Evolutionary conservation across 1,140 invertebrate species (phyloP), one percentile per base, ranked within the genome.

Genomic region (Meloidogyne floridensis): DNA sequence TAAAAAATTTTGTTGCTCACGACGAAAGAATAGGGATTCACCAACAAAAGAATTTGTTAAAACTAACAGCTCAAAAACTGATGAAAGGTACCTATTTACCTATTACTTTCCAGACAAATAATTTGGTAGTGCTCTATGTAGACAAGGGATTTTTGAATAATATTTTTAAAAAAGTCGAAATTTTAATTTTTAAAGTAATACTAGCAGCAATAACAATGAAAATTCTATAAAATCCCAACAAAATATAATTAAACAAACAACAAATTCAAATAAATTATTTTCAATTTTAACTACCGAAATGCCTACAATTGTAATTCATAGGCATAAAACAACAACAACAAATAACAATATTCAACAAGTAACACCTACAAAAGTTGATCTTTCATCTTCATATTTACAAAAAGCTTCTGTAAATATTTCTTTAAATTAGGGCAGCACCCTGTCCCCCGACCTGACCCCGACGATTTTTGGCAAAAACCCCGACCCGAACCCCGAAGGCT

Each of bases 11-110:
- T 79, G 77, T 20, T 79, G 77, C 32, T 47, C 72, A 20, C 54
- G 77, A 13, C 59, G 77, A 51, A 65, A 72, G 11, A 79, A 79
- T 18, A 72, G 77, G 47, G n/a, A 54, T 20, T 69, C 77, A 51
- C n/a, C 59, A 8, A 6, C 7, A n/a, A 18, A 11, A 8, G 59
- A 65, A 65, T 65, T 65, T 65, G 59, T 65, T 8, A 65, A 65
- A 65, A 65, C n/a, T 18, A n/a, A 65, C n/a, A 65, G 15, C 7
- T 65, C n/a, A 65, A 65, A 65, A 65, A n/a, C 7, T n/a, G n/a
- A 65, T n/a, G 59, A 65, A 65, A 65, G 15, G 59, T 65, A n/a
- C 2, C 4, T 32, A 32, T 32, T 32, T 20, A 20, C 20, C 20
- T 32, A 32, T 32, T 32, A 32, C 32, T 32, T 32, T 32, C 32